Evolutionary conservation across 2,113 vertebrate species (phyloP).

Genomic region (Nycticryphes semicollaris): DNA sequence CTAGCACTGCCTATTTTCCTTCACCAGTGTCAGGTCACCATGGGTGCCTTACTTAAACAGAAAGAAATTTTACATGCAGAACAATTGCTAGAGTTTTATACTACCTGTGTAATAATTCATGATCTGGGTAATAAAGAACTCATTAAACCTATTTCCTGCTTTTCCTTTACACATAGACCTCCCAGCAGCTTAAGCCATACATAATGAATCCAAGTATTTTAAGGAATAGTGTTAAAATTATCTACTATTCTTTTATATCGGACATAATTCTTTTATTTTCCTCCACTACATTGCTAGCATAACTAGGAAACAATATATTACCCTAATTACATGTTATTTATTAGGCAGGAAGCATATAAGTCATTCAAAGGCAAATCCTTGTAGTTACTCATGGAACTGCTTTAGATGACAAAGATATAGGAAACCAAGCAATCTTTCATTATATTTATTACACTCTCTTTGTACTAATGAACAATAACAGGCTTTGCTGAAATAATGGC

Average conservation of each 20-base stretch:
- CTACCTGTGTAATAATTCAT: constrained; percentile 73
- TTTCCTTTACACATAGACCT: constrained; percentile 66
- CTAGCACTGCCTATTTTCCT: neutral
- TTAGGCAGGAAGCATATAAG: constrained; percentile 78
- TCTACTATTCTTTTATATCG: constrained; percentile 71
- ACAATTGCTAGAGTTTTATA: constrained; percentile 64
- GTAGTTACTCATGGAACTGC: constrained; percentile 76
- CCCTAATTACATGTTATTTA: constrained; percentile 82
- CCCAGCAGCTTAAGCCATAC: constrained; percentile 72
- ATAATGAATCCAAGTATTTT: constrained; percentile 69
- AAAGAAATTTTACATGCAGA: constrained; percentile 61
- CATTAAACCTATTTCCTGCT: constrained; percentile 72
- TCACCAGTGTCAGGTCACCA: constrained; percentile 26
- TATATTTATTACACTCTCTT: constrained; percentile 79
- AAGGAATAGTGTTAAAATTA: constrained; percentile 75
- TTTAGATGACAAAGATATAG: constrained; percentile 80
- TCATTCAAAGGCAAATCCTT: constrained; percentile 79
- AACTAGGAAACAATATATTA: constrained; percentile 79
- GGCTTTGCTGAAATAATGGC: constrained; percentile 72
- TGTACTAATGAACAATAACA: constrained; percentile 84
- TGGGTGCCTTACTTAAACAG: constrained; percentile 51
- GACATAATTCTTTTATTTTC: constrained; percentile 73
- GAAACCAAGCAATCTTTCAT: constrained; percentile 77
- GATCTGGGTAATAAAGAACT: constrained; percentile 70
- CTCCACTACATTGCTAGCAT: constrained; percentile 57